Evolutionary conservation across 2,888 invertebrate genomes (phyloP).

Genomic region (Caenorhabditis uteleia): DNA sequence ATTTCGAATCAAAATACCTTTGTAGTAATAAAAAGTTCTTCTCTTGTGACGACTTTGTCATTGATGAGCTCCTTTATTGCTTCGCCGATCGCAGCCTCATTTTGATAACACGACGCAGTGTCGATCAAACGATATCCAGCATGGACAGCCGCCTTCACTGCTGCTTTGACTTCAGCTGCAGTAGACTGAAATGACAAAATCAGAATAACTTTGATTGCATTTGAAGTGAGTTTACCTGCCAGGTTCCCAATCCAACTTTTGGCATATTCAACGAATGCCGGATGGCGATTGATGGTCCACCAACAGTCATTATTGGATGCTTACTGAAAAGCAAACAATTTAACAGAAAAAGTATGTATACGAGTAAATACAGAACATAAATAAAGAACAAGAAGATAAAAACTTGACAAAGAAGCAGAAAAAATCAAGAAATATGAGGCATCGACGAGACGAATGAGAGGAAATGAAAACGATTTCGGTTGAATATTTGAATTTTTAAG

Average conservation of each 20-base stretch:
- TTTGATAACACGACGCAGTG: conserved; percentile 81
- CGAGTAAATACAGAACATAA: too few relatives aligned
- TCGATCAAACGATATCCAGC: conserved; percentile 85
- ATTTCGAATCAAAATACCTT: conserved; percentile 73
- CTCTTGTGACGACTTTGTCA: conserved; percentile 77
- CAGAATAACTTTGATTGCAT: too few relatives aligned
- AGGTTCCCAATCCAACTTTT: conserved; percentile 58
- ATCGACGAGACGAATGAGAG: too few relatives aligned
- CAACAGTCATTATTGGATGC: conserved; percentile 8
- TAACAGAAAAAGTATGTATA: too few relatives aligned
- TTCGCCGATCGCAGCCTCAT: conserved; percentile 80
- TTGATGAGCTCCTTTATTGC: conserved; percentile 80
- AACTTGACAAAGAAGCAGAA: too few relatives aligned
- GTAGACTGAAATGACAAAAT: conserved; percentile 49
- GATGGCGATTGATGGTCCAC: conserved; percentile 25
- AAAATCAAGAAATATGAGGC: too few relatives aligned
- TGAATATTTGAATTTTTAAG: too few relatives aligned
- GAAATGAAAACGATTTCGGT: too few relatives aligned
- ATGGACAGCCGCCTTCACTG: conserved; percentile 78
- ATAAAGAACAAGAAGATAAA: too few relatives aligned
- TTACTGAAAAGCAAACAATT: too few relatives aligned
- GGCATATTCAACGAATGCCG: conserved; percentile 59
- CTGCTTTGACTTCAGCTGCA: conserved; percentile 76
- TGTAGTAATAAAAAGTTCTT: conserved; percentile 83
- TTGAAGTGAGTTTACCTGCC: conserved; percentile 68